These are phyloP conservation scores for Nematostella vectensis DNA, from an alignment of 92 coral and sea anemone genomes.

Conservation along the genomic window DNA sequence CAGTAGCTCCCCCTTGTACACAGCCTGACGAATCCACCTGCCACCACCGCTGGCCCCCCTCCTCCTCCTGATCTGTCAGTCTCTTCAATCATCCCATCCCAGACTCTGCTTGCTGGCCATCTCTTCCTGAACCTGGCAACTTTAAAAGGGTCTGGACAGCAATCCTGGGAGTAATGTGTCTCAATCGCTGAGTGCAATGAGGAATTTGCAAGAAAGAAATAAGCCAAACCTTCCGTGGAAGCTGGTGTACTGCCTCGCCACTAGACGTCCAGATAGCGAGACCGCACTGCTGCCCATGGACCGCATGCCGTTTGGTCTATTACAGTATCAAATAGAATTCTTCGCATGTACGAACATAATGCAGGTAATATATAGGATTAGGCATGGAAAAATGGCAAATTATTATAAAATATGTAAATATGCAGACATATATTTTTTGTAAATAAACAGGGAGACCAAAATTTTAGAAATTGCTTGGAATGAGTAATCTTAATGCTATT, in stretches of 20 bases:
- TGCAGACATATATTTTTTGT: too few relatives aligned
- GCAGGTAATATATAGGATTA: slow-evolving; percentile 31
- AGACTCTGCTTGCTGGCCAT: neutral
- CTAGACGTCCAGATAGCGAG: neutral
- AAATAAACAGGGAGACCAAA: too few relatives aligned
- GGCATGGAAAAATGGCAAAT: too few relatives aligned
- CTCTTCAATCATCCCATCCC: neutral
- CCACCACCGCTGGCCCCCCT: neutral
- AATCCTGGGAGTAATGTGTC: slow-evolving; percentile 11
- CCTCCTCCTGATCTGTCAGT: too few relatives aligned
- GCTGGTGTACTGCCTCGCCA: slow-evolving; percentile 5
- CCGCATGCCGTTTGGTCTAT: slow-evolving; percentile 71
- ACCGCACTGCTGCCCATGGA: slow-evolving; percentile 32
- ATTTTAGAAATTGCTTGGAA: too few relatives aligned
- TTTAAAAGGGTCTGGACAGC: neutral
- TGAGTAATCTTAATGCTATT: too few relatives aligned
- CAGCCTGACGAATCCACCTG: too few relatives aligned
- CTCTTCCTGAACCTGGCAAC: slow-evolving; percentile 3
- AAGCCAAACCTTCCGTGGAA: slow-evolving; percentile 27
- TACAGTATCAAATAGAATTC: slow-evolving; percentile 49
- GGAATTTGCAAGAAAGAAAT: slow-evolving; percentile 6
- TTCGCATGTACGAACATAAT: slow-evolving; percentile 46
- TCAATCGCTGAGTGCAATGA: slow-evolving; percentile 28
- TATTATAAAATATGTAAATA: too few relatives aligned
- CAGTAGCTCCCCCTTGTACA: too few relatives aligned